Evolutionary conservation across 2,888 invertebrate genomes (phyloP), one percentile per base, ranked within the genome.

Genomic region (Phytoseiulus persimilis): DNA sequence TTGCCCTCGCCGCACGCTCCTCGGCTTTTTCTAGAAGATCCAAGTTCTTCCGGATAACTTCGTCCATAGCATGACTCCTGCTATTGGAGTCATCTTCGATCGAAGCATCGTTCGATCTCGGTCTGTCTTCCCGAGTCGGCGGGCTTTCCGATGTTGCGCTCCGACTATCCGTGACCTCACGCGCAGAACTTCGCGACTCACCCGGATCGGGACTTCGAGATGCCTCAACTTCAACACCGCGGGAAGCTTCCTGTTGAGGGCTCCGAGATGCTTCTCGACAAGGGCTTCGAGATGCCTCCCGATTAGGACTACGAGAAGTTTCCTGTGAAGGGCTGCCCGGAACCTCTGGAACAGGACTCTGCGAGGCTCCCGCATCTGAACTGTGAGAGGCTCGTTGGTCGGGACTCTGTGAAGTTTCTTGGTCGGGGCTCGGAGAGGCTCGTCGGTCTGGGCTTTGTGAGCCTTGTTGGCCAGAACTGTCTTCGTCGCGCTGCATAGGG

Each of bases 41-140:
- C 11, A 87, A 31, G 31, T 87, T 87, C 33, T 87, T 87, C 14
- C 87, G 32, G 23, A 87, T 45, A 32, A 87, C 39, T 14, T 87
- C 87, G 33, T 87, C 87, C 87, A 87, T 87, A 31, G 87, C 32
- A 39, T 23, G 28, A 87, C 14, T 65, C 18, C 18, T 65, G 28
- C 65, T 65, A 11, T 23, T 14, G 1, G 65, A 65, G 28, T 65
- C 65, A 65, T 65, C 65, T 2, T 65, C 65, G 65, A 23, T 65
- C 18, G 65, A 11, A 28, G 65, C 65, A 18, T 65, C 65, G 65
- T 65, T 65, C 65, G 65, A 65, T 28, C 2, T 28, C 65, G 65
- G 65, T 28, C 28, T 14, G 18, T 23, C 65, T 28, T 18, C 65
- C 18, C 18, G 65, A 65, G 2, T 23, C 23, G 9, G 65, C 28